A percentile compares a stretch with the other conserved stretches of the same genome.
Conservation (phyloP, 1,140 invertebrate genomes). For the Araneus ventricosus region DNA sequence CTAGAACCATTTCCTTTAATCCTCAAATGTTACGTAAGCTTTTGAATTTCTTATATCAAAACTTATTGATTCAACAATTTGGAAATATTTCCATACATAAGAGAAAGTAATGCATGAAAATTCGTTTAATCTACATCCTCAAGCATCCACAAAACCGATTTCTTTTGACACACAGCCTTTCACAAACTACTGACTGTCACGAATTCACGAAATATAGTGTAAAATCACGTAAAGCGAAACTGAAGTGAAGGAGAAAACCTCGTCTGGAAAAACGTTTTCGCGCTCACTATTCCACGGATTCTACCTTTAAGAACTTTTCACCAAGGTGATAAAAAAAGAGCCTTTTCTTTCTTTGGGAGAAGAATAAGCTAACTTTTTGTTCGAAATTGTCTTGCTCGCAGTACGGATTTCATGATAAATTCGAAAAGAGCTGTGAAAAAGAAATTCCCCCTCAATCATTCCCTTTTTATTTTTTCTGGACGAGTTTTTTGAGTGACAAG, state of each 20-base stretch:
- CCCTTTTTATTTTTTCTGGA: background rate
- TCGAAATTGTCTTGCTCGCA: background rate
- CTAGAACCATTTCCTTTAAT: too few relatives aligned
- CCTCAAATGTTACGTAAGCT: too few relatives aligned
- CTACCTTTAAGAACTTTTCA: background rate
- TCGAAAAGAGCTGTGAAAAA: background rate
- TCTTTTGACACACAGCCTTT: background rate
- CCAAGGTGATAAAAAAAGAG: background rate
- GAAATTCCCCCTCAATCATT: background rate
- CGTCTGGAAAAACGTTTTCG: background rate
- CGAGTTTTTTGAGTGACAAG: background rate
- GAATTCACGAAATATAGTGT: background rate
- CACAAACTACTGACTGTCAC: background rate
- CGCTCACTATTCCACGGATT: background rate
- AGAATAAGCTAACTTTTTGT: slow-evolving; percentile 2
- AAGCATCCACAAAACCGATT: background rate
- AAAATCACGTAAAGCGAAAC: background rate
- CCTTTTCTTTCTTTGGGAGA: background rate
- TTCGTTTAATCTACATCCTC: background rate
- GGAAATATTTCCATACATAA: background rate
- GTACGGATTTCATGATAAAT: background rate
- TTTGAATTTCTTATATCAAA: too few relatives aligned
- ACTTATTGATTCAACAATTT: background rate
- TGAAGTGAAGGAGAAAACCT: background rate
- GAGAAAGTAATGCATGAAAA: background rate